phyloP scores from a whole-genome alignment of 2,888 invertebrate species.

The Amaurobius ferox region DNA sequence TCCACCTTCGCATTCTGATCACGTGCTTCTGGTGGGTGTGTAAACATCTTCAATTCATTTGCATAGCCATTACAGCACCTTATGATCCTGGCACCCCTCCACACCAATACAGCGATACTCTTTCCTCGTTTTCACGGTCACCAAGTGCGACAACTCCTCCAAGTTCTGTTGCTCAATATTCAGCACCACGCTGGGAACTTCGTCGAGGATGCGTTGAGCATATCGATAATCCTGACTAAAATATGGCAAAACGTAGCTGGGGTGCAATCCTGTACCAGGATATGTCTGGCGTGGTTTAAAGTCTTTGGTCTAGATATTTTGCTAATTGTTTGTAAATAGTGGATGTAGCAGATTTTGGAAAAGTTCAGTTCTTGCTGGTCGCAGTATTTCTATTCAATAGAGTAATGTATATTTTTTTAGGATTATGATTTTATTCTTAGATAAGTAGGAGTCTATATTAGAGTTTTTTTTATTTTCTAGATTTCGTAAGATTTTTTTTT shows the following conservation, averaged over 20 bases:
- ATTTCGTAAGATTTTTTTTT: too few species aligned
- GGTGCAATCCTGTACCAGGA: not conserved
- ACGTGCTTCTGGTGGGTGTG: constrained; percentile 29
- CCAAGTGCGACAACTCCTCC: not conserved
- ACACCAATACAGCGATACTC: not conserved
- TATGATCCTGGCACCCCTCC: constrained; percentile 60
- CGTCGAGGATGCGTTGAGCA: not conserved
- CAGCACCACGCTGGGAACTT: not conserved
- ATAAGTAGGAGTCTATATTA: too few species aligned
- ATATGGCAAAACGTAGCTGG: not conserved
- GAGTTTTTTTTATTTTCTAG: too few species aligned
- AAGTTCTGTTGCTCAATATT: not conserved
- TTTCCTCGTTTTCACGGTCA: constrained; percentile 66
- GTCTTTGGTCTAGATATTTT: too few species aligned
- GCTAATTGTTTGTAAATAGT: too few species aligned
- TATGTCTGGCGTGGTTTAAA: not conserved
- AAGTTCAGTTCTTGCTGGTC: too few species aligned
- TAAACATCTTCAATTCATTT: constrained; percentile 25
- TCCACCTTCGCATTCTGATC: constrained; percentile 13
- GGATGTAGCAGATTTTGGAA: too few species aligned
- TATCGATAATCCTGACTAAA: not conserved
- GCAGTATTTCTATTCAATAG: too few species aligned
- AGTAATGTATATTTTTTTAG: too few species aligned
- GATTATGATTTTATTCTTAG: too few species aligned
- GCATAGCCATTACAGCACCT: constrained; percentile 40